Conservation (phyloP, 37 sponge, comb jelly and placozoan species). For the Aplysina aerophoba region DNA sequence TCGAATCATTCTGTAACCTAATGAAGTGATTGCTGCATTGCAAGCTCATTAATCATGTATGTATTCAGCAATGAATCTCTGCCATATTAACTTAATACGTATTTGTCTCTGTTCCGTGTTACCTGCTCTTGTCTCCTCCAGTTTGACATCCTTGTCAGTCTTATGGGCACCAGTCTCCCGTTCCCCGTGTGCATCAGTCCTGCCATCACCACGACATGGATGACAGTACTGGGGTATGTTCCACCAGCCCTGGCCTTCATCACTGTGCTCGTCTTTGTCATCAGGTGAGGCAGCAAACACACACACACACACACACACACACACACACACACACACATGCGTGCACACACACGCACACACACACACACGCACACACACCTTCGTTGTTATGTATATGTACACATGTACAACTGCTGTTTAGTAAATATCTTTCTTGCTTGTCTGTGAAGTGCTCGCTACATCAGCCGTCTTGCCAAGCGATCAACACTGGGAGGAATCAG, state of each 20-base stretch:
- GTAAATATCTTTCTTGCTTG: no score
- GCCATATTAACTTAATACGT: no score
- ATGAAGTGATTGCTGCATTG: no score
- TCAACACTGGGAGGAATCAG: slow-evolving; percentile 38
- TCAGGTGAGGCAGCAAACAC: slow-evolving; percentile 37
- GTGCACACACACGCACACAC: no score
- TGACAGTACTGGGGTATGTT: slow-evolving; percentile 71
- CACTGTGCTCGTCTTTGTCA: slow-evolving; percentile 31
- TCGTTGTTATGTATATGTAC: no score
- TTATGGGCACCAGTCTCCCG: slow-evolving; percentile 63
- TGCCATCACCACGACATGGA: slow-evolving; percentile 35
- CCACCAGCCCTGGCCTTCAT: slow-evolving; percentile 41
- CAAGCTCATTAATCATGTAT: no score
- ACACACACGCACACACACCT: no score
- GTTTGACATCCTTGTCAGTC: slow-evolving; percentile 39
- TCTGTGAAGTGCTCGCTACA: slow-evolving; percentile 54
- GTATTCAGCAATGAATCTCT: no score
- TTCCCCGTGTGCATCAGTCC: slow-evolving; percentile 56
- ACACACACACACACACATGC: neutral
- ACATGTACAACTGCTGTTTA: no score
- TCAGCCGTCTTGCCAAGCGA: slow-evolving; percentile 32
- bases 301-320: neutral
- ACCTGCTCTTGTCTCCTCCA: neutral
- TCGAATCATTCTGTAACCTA: no score
- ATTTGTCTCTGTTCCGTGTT: no score